A percentile compares a stretch with the other conserved stretches of the same genome.
phyloP scores from a whole-genome alignment of 2,113 vertebrate species.

The Sylvilagus bachmani region DNA sequence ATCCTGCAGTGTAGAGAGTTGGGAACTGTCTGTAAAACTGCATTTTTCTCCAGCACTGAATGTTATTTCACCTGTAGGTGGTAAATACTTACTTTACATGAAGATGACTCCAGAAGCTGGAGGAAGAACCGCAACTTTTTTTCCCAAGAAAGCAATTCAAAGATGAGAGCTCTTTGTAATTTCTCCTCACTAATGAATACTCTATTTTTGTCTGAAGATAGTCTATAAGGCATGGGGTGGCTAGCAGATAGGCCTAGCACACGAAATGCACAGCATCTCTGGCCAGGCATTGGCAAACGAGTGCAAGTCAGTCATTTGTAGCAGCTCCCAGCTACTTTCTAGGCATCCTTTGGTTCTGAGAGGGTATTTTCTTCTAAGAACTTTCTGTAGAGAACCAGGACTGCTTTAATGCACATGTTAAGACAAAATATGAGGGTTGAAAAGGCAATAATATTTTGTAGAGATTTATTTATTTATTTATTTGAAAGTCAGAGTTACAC shows the following conservation, averaged over 20 bases:
- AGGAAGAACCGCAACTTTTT: constrained; percentile 56
- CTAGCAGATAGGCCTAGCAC: neutral
- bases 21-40: neutral
- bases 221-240: constrained; percentile 58
- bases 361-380: neutral
- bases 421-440: neutral
- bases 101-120: constrained; percentile 3
- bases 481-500: too few relatives aligned
- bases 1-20: neutral
- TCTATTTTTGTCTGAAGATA: constrained; percentile 74
- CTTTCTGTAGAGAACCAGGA: neutral
- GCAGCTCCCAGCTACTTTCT: constrained; percentile 69
- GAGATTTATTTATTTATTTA: too few relatives aligned
- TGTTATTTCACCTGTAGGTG: constrained; percentile 6
- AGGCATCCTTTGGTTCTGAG: constrained; percentile 67
- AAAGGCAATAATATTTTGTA: neutral
- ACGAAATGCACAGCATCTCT: constrained; percentile 58
- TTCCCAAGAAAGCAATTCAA: constrained; percentile 51
- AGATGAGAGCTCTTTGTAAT: constrained; percentile 74
- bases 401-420: neutral
- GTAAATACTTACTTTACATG: constrained; percentile 55
- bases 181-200: constrained; percentile 78
- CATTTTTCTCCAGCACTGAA: neutral
- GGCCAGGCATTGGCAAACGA: constrained; percentile 65
- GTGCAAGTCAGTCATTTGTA: constrained; percentile 73